Base-by-base conservation (phyloP, 2,797 vertebrate species). In the Acipenser transmontanus region DNA sequence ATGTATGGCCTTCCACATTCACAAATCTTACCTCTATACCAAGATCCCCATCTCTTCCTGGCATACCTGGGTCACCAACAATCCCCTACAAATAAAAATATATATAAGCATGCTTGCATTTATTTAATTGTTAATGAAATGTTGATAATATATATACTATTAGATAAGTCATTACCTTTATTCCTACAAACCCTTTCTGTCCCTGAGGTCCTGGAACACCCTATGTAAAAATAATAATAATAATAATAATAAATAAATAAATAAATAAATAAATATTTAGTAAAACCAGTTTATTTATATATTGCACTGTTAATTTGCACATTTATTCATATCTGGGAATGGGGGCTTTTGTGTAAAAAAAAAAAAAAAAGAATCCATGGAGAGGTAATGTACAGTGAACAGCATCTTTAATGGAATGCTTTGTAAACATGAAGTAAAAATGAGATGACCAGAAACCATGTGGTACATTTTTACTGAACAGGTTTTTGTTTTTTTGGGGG, bases 31-130 rank as follows among this genome's bases (percentile, higher is more conserved):
- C 90, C 86, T 92, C 90, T 72, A 89, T 81, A 72, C 91, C 91
- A 60, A 73, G 62, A 74, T 87, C 86, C 34, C 91, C 91, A 63
- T 92, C 90, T 81, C 89, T 85, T 47, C 91, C 92, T 60, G 78
- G 49, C 59, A 79, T 68, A 17, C 92, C 92, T 1, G 87, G 88
- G 78, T 94, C 91, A 70, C 92, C 91, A 73, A 85, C 51, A 65
- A 91, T 92, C 14, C 92, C 92, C 92, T 93, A 49, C 0, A 54
- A 68, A 79, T 52, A 71, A 12, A 34, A 62, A 8, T 1, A 7
- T 62, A 49, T 47, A 62, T 20, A 10, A 8, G 9, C 47, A 13
- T 34, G 34, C 34, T 34, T 34, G 34, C 34, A 47, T 8, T 10
- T 49, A 47, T 10, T 47, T 62, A 12, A 34, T 48, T 62, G 17